Percentiles rank a stretch among this genome's conserved stretches.
phyloP scores from a whole-genome alignment of 2,888 invertebrate species.

The Caradrina clavipalpis region DNA sequence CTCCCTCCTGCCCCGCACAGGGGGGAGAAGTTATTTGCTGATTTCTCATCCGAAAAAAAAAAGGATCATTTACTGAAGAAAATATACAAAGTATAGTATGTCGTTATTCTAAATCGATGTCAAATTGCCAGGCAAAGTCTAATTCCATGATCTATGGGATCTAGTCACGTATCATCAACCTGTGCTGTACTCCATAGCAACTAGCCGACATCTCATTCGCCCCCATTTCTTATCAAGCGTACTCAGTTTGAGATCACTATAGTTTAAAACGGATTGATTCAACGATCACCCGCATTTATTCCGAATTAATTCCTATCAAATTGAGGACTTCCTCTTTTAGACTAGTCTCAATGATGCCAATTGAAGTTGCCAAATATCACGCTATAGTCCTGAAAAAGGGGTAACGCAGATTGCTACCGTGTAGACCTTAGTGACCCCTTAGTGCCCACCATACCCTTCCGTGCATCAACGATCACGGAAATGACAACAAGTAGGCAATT shows the following conservation, averaged over 20 bases:
- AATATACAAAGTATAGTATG: no score
- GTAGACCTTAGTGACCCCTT: constrained; percentile 24
- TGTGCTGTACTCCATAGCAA: no score
- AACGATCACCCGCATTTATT: constrained; percentile 30
- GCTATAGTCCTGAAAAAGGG: constrained; percentile 19
- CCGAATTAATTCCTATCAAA: constrained; percentile 8
- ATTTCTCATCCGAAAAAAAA: no score
- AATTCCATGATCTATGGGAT: no score
- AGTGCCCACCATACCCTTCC: constrained; percentile 18
- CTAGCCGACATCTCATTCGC: no score
- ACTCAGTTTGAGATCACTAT: background rate
- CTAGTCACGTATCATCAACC: no score
- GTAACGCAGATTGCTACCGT: constrained; percentile 13
- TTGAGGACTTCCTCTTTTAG: constrained; percentile 28
- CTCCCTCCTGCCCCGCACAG: no score
- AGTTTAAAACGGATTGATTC: background rate
- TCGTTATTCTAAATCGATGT: no score
- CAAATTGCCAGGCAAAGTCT: no score
- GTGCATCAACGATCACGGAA: constrained; percentile 30
- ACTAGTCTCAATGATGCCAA: constrained; percentile 5
- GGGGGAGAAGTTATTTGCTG: no score
- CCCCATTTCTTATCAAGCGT: no score
- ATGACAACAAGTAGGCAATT: constrained; percentile 48
- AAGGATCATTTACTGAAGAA: no score
- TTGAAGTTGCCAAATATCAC: constrained; percentile 1